Conservation (phyloP, 2,888 invertebrate species). For the Odontocolon sp. region DNA sequence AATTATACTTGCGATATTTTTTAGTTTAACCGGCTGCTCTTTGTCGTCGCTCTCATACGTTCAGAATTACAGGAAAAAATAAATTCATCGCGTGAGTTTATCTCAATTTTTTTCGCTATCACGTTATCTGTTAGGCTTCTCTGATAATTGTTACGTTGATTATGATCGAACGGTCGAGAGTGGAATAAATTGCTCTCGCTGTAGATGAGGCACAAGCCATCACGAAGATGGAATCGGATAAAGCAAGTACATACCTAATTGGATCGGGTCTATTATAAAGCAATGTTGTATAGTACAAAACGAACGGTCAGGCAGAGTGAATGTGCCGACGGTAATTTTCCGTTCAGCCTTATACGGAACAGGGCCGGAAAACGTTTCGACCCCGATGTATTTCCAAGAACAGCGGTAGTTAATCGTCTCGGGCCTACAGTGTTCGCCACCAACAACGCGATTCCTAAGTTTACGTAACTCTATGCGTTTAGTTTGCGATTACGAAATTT, state of each 20-base stretch:
- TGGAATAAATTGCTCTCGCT: too few relatives aligned
- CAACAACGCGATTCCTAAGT: constrained; percentile 1
- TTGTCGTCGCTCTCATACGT: too few relatives aligned
- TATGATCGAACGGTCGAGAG: too few relatives aligned
- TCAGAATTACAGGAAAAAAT: too few relatives aligned
- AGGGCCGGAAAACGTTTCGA: constrained; percentile 48
- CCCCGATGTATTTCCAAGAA: constrained; percentile 39
- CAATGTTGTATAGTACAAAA: background rate
- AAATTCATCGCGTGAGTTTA: too few relatives aligned
- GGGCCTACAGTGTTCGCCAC: background rate
- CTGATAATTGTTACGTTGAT: too few relatives aligned
- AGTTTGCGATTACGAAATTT: constrained; percentile 11
- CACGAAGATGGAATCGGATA: background rate
- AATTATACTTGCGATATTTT: too few relatives aligned
- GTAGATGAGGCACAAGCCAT: background rate
- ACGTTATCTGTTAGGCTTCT: too few relatives aligned
- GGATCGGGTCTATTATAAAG: too few relatives aligned
- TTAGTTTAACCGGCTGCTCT: too few relatives aligned
- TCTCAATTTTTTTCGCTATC: too few relatives aligned
- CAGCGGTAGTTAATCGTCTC: background rate
- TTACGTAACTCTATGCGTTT: constrained; percentile 1
- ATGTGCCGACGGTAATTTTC: constrained; percentile 51
- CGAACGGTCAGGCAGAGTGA: background rate
- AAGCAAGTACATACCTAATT: too few relatives aligned
- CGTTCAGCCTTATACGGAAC: constrained; percentile 41